Conservation (phyloP, 2,888 invertebrate species). For the Pseudoips prasinana region DNA sequence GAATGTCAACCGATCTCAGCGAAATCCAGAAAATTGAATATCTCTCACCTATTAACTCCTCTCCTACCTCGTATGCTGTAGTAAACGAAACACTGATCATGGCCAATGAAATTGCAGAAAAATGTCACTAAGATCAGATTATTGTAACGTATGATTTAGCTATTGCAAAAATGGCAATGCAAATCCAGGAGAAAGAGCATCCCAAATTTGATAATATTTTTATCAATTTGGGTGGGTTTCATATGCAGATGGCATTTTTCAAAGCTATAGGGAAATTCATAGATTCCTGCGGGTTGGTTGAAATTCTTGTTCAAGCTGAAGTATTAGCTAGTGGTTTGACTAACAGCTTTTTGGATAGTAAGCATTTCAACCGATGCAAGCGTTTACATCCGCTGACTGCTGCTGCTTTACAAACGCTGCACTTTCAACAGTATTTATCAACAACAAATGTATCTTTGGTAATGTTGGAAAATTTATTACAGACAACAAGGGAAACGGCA, state of each 20-base stretch:
- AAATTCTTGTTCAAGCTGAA: not conserved
- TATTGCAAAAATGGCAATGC: conserved; percentile 38
- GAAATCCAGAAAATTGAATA: not conserved
- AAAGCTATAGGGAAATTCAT: not conserved
- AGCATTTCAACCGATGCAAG: conserved; percentile 1
- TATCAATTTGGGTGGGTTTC: conserved; percentile 7
- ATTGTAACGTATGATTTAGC: conserved; percentile 43
- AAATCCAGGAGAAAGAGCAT: conserved; percentile 31
- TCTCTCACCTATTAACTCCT: conserved; percentile 36
- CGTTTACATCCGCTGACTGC: not conserved
- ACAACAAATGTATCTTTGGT: conserved; percentile 1
- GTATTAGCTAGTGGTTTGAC: not conserved
- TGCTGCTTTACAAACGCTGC: not conserved
- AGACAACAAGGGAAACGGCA: not conserved
- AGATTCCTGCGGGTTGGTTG: not conserved
- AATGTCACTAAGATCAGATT: conserved; percentile 32
- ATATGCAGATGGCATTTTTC: not conserved
- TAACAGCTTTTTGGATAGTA: not conserved
- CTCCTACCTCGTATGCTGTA: conserved; percentile 29
- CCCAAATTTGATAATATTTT: conserved; percentile 34
- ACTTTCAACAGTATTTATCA: no score
- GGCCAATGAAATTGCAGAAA: conserved; percentile 10
- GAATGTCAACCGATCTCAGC: no score
- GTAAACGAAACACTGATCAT: conserved; percentile 34
- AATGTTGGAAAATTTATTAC: not conserved